These are phyloP conservation scores for Dasypolia templi DNA, from an alignment of 2,888 invertebrate species.

Conservation along the genomic window DNA sequence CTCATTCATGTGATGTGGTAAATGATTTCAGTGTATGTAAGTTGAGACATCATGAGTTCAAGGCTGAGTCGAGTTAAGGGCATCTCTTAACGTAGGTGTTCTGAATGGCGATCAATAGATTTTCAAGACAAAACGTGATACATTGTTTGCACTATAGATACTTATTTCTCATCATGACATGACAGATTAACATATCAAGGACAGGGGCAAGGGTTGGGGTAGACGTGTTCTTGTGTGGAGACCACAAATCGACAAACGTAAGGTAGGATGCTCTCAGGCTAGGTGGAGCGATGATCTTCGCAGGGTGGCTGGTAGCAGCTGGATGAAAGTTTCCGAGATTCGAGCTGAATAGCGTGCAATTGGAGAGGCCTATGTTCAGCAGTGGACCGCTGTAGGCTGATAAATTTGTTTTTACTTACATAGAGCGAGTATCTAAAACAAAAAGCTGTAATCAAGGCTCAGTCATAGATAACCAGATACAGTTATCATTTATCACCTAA, in stretches of 20 bases:
- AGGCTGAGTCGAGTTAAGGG: neutral
- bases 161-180: neutral
- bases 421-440: constrained; percentile 49
- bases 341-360: too few relatives aligned
- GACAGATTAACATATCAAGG: too few relatives aligned
- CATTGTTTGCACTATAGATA: neutral
- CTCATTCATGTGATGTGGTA: constrained; percentile 3
- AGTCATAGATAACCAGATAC: constrained; percentile 32
- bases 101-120: constrained; percentile 10
- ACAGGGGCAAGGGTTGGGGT: too few relatives aligned
- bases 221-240: too few relatives aligned
- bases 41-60: neutral
- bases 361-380: too few relatives aligned
- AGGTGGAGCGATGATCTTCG: too few relatives aligned
- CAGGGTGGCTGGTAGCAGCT: too few relatives aligned
- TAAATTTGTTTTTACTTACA: neutral
- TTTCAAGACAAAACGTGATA: neutral
- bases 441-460: constrained; percentile 62
- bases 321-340: too few relatives aligned
- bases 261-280: too few relatives aligned
- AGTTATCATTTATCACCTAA: constrained; percentile 27
- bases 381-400: too few relatives aligned
- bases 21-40: constrained; percentile 1
- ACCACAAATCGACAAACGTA: too few relatives aligned
- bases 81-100: constrained; percentile 6